phyloP scores from a whole-genome alignment of 2,797 vertebrate species.

The Anguilla megastoma region DNA sequence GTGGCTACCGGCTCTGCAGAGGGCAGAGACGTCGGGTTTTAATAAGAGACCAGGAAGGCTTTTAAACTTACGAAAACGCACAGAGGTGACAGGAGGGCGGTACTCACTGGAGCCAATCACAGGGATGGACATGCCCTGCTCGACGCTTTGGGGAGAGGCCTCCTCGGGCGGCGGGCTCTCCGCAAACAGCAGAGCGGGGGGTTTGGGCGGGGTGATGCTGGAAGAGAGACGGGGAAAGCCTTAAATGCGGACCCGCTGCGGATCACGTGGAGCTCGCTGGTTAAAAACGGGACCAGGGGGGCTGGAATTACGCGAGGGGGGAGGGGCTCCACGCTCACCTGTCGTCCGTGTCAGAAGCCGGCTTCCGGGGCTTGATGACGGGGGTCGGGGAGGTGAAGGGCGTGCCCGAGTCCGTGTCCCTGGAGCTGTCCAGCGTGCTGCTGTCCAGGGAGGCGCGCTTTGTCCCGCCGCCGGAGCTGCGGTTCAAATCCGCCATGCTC shows the following conservation, averaged over 20 bases:
- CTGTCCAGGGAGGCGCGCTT: constrained; percentile 82
- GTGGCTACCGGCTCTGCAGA: constrained; percentile 66
- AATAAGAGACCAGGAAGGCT: not conserved
- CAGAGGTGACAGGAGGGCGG: not conserved
- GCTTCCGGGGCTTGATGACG: constrained; percentile 67
- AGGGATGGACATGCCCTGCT: constrained; percentile 68
- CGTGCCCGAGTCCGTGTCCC: constrained; percentile 78
- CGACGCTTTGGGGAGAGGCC: constrained; percentile 48
- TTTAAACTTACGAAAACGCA: not conserved
- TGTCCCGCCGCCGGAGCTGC: constrained; percentile 74
- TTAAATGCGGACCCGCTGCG: not conserved
- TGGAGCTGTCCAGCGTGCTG: constrained; percentile 81
- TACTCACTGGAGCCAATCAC: constrained; percentile 73
- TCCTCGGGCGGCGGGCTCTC: constrained; percentile 44
- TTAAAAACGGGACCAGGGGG: not conserved
- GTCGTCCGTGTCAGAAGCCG: constrained; percentile 67
- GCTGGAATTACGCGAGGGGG: too few relatives aligned
- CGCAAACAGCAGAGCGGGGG: constrained; percentile 40
- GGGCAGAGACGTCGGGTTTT: constrained; percentile 24
- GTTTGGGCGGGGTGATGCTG: constrained; percentile 49
- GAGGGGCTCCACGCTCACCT: constrained; percentile 52
- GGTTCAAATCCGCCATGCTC: constrained; percentile 81
- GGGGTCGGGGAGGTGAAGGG: constrained; percentile 73
- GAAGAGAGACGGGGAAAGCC: not conserved
- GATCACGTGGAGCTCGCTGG: not conserved